Base-by-base conservation (phyloP, 2,113 vertebrate species). In the Chaetops frenatus region DNA sequence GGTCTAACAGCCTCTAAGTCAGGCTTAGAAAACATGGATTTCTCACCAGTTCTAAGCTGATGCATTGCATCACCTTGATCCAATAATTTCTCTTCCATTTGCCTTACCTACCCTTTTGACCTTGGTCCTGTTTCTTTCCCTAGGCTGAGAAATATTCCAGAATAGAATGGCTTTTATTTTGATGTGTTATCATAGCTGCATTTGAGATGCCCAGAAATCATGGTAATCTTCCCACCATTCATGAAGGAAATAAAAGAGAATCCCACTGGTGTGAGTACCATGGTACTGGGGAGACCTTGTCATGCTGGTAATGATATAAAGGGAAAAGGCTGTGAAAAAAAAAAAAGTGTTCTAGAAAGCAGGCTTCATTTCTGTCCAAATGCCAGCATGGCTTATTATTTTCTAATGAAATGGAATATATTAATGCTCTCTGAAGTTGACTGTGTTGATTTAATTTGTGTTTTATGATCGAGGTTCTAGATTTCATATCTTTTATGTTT, bases 361-460 rank as follows among this genome's bases (percentile, higher is more conserved):
- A 82, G 81, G 60, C 56, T 81, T 90, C 21, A 27, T 73, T 76
- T 61, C 87, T 94, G 53, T 71, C 40, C 83, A 72, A 92, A 67
- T 92, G 71, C 47, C 58, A 66, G 13, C 0, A 0, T 66, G 47
- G 51, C 50, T 77, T 89, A 85, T 82, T 93, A 85, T 92, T 96
- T 92, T 86, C 58, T 90, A 95, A 90, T 95, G 81, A 92, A 94
- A 65, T 88, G 25, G 90, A 91, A 93, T 82, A 54, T 56, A 50
- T 88, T 95, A 11, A 0, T 57, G 27, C 50, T 83, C 54, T 90
- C 74, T 86, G 60, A 93, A 91, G 19, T 38, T 86, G 42, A 70
- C 47, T 35, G 24, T 90, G 93, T 91, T 95, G 81, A 90, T 90
- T 91, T 90, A 87, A 95, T 96, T 91, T 90, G 66, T 81, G n/a